A percentile compares a stretch with the other conserved stretches of the same genome.
phyloP scores from a whole-genome alignment of 2,797 vertebrate species.

The Phrynocephalus guinanensis region DNA sequence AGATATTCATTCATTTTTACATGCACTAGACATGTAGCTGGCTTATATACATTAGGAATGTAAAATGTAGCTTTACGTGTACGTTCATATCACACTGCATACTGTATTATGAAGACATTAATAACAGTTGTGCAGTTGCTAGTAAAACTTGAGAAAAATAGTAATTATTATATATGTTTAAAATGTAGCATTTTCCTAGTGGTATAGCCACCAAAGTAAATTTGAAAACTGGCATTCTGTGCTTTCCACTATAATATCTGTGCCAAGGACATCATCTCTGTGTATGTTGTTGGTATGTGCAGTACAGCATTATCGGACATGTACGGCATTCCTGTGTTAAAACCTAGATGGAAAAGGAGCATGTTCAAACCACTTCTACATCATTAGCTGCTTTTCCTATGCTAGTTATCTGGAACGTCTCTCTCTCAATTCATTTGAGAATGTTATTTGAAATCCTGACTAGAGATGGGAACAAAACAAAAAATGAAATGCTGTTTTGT shows the following conservation, averaged over 20 bases:
- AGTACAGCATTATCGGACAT: background rate
- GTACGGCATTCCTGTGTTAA: background rate
- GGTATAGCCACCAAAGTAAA: conserved; percentile 9
- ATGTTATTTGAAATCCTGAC: background rate
- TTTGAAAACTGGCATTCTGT: background rate
- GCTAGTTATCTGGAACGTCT: background rate
- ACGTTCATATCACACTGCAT: conserved; percentile 6
- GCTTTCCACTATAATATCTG: background rate
- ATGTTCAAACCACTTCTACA: background rate
- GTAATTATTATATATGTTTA: conserved; percentile 26
- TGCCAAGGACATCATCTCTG: background rate
- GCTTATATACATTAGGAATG: conserved; percentile 21
- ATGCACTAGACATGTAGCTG: background rate
- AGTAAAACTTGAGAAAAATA: conserved; percentile 10
- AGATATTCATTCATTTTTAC: background rate
- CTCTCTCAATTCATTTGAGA: background rate
- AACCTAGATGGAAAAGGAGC: background rate
- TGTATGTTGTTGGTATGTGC: background rate
- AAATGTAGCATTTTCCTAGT: conserved; percentile 15
- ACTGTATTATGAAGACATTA: conserved; percentile 7
- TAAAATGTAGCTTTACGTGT: conserved; percentile 21
- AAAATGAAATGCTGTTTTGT: too few relatives aligned
- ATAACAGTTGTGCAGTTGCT: conserved; percentile 16
- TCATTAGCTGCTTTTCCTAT: background rate
- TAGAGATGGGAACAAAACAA: too few relatives aligned